Evolutionary conservation across 1,140 invertebrate species (phyloP).

Genomic region (Nephila pilipes): DNA sequence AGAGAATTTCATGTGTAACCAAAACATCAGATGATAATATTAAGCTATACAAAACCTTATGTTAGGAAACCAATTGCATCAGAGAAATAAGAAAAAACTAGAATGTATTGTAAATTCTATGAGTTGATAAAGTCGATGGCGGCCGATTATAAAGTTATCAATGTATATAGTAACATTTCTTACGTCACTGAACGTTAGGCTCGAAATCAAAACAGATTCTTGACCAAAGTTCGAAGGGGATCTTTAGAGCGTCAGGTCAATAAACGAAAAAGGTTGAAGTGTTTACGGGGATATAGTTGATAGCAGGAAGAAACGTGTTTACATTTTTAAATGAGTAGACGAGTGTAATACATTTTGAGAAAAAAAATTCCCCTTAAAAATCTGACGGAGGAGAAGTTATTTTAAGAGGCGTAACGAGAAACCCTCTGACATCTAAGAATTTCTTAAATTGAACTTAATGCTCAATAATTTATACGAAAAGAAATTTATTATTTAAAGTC

Average conservation of each 20-base stretch:
- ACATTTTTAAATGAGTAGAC: neutral
- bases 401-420: too few species aligned
- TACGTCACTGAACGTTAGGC: neutral
- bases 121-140: neutral
- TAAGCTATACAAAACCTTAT: neutral
- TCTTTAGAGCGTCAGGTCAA: slow-evolving; percentile 1
- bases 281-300: neutral
- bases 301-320: neutral
- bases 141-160: neutral
- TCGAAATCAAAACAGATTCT: neutral
- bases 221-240: neutral
- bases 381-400: too few species aligned
- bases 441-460: too few species aligned
- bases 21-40: too few species aligned
- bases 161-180: neutral
- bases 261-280: slow-evolving; percentile 1
- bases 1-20: too few species aligned
- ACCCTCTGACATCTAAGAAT: too few species aligned
- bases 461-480: too few species aligned
- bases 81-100: neutral
- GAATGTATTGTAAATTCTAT: slow-evolving; percentile 5
- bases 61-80: neutral
- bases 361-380: neutral
- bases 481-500: too few species aligned
- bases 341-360: neutral